These are phyloP conservation scores for Larimichthys polyactis DNA, from an alignment of 2,113 vertebrate genomes.

Conservation along the genomic window DNA sequence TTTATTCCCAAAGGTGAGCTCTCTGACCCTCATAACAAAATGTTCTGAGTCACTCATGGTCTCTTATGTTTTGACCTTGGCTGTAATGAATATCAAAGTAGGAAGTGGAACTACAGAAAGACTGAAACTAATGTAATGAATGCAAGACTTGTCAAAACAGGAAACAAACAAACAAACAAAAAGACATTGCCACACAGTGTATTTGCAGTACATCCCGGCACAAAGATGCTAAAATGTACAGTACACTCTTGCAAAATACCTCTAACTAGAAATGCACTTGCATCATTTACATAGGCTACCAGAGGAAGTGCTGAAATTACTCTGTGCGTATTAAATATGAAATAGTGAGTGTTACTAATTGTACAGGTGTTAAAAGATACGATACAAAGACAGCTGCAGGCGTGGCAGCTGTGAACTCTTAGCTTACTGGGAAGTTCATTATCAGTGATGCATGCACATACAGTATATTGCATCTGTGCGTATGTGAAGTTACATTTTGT, in stretches of 20 bases:
- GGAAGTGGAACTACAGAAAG: constrained; percentile 37
- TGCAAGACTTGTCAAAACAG: constrained; percentile 33
- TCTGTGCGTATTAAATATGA: constrained; percentile 7
- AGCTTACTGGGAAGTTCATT: background rate
- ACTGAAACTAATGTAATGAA: constrained; percentile 35
- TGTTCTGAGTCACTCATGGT: background rate
- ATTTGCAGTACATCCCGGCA: constrained; percentile 23
- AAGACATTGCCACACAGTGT: constrained; percentile 37
- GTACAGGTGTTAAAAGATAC: background rate
- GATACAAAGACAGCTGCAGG: constrained; percentile 21
- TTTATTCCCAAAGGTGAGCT: background rate
- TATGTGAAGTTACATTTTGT: background rate
- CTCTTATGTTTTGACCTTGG: background rate
- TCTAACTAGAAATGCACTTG: constrained; percentile 62
- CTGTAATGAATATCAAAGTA: background rate
- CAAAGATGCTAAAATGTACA: constrained; percentile 14
- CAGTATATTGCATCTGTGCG: background rate
- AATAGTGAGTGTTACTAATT: constrained; percentile 4
- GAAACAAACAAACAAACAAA: background rate
- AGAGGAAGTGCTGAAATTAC: constrained; percentile 55
- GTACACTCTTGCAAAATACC: constrained; percentile 54
- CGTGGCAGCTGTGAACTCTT: background rate
- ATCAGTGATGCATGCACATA: background rate
- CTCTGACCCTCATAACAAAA: background rate
- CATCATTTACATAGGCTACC: constrained; percentile 40